phyloP scores from a whole-genome alignment of 2,888 invertebrate species.

The Linnaemya vulpina region DNA sequence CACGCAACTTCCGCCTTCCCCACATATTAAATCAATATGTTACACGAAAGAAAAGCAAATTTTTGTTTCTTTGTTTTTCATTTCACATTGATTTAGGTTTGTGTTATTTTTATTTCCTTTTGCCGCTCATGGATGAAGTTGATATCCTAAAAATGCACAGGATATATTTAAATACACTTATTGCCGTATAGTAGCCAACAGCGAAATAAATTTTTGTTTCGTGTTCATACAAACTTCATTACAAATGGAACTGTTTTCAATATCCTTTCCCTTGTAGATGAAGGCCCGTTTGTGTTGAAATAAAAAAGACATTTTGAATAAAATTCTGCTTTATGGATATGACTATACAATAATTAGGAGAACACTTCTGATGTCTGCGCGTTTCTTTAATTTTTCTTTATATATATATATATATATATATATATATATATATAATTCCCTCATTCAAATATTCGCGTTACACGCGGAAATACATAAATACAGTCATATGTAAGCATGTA shows the following conservation, averaged over 20 bases:
- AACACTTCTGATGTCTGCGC: too few relatives aligned
- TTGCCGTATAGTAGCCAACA: neutral
- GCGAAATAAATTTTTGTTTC: neutral
- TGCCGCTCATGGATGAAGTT: neutral
- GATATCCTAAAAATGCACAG: neutral
- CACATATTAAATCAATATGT: slow-evolving; percentile 61
- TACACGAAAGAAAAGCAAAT: slow-evolving; percentile 30
- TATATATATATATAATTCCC: too few relatives aligned
- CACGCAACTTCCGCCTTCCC: slow-evolving; percentile 60
- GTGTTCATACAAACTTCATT: neutral
- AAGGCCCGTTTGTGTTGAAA: too few relatives aligned
- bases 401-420: too few relatives aligned
- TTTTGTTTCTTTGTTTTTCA: slow-evolving; percentile 9
- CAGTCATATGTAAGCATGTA: too few relatives aligned
- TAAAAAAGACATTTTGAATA: too few relatives aligned
- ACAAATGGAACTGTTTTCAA: neutral
- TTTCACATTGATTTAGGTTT: slow-evolving; percentile 6
- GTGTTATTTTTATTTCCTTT: neutral
- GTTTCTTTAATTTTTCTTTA: too few relatives aligned
- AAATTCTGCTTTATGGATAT: too few relatives aligned
- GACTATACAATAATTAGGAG: too few relatives aligned
- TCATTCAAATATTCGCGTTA: too few relatives aligned
- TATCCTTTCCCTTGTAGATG: too few relatives aligned
- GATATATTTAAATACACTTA: slow-evolving; percentile 6
- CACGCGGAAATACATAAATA: too few relatives aligned